A percentile compares a stretch with the other conserved stretches of the same genome.
These are phyloP conservation scores for Panagrolaimus sp. DNA, from an alignment of 1,140 invertebrate species.

Conservation along the genomic window DNA sequence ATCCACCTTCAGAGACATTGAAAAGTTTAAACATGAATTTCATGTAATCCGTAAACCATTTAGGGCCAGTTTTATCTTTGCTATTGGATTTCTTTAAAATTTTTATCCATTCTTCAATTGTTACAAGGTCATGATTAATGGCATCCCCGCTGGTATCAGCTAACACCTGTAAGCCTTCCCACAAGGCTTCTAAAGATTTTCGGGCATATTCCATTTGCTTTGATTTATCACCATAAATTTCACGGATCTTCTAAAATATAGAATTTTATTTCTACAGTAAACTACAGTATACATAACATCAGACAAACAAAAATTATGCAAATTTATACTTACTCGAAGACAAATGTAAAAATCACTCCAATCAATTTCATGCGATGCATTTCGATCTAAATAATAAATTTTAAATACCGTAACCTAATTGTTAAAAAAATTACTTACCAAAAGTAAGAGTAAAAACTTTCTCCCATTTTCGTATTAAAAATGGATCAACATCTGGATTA, in stretches of 20 bases:
- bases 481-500: slow-evolving; percentile 46
- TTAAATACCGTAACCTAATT: too few relatives aligned
- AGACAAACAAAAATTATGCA: too few relatives aligned
- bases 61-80: slow-evolving; percentile 33
- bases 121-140: slow-evolving; percentile 43
- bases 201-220: slow-evolving; percentile 44
- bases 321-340: neutral
- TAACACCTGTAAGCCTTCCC: slow-evolving; percentile 45
- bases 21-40: slow-evolving; percentile 56
- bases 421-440: slow-evolving; percentile 36
- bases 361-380: slow-evolving; percentile 43
- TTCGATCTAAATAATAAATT: slow-evolving; percentile 42
- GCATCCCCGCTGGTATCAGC: slow-evolving; percentile 39
- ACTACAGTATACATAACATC: too few relatives aligned
- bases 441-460: slow-evolving; percentile 55
- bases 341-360: slow-evolving; percentile 53
- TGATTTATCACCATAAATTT: slow-evolving; percentile 53
- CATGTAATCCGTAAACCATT: slow-evolving; percentile 50
- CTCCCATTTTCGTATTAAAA: slow-evolving; percentile 52
- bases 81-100: slow-evolving; percentile 34
- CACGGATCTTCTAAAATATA: slow-evolving; percentile 43
- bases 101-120: slow-evolving; percentile 50
- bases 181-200: slow-evolving; percentile 49
- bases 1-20: slow-evolving; percentile 46
- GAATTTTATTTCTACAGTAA: too few relatives aligned